These are phyloP conservation scores for Scaptomyza montana DNA, from an alignment of 1,140 invertebrate genomes.

Conservation along the genomic window DNA sequence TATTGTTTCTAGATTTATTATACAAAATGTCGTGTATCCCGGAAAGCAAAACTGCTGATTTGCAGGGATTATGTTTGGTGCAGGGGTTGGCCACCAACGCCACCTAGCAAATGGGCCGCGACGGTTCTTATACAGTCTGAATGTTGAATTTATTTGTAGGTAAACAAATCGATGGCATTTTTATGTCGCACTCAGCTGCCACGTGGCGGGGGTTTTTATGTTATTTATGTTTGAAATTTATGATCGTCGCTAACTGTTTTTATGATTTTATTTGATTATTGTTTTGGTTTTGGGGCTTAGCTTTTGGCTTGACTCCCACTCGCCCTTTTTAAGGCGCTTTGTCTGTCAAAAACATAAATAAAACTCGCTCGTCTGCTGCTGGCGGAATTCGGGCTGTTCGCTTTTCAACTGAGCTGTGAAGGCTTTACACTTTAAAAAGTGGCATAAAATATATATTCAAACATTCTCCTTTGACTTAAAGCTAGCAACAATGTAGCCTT, in stretches of 20 bases:
- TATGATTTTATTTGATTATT: conserved; percentile 79
- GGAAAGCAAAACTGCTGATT: conserved; percentile 66
- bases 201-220: conserved; percentile 69
- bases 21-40: conserved; percentile 35
- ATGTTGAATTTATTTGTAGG: conserved; percentile 28
- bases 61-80: conserved; percentile 50
- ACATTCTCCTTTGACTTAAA: conserved; percentile 37
- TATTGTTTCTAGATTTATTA: conserved; percentile 74
- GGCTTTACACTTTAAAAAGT: conserved; percentile 36
- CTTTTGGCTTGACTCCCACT: conserved; percentile 15
- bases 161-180: conserved; percentile 46
- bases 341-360: conserved; percentile 64
- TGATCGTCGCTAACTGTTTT: conserved; percentile 77
- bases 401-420: neutral
- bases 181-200: conserved; percentile 60
- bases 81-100: conserved; percentile 6
- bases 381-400: conserved; percentile 27
- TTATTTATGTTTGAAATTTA: conserved; percentile 65
- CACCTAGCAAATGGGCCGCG: conserved; percentile 34
- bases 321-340: conserved; percentile 1
- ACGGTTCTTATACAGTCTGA: conserved; percentile 37
- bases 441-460: conserved; percentile 6
- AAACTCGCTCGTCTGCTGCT: conserved; percentile 48
- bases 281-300: conserved; percentile 68
- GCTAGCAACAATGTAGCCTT: conserved; percentile 39